Percentiles rank a stretch among this genome's conserved stretches.
These are phyloP conservation scores for Diaperis boleti DNA, from an alignment of 2,888 invertebrate genomes.

Conservation along the genomic window DNA sequence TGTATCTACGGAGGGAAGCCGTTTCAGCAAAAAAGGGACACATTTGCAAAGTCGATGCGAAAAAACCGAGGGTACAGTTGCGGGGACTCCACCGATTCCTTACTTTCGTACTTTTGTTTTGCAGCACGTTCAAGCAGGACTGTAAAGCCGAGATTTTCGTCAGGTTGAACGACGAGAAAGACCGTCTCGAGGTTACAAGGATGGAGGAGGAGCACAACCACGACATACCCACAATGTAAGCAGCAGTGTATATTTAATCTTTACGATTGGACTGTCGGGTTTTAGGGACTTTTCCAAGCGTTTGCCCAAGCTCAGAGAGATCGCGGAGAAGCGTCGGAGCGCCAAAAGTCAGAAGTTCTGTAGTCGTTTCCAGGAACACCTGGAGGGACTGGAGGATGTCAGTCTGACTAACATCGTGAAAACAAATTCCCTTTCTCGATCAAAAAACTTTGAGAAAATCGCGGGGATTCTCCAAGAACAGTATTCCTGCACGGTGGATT, in stretches of 20 bases:
- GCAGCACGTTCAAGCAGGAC: slow-evolving; percentile 8
- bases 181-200: neutral
- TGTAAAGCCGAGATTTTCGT: slow-evolving; percentile 12
- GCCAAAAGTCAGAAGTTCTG: neutral
- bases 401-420: neutral
- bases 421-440: neutral
- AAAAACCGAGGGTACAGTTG: slow-evolving; percentile 6
- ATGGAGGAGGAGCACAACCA: slow-evolving; percentile 7
- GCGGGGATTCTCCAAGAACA: neutral
- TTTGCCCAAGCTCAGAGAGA: neutral
- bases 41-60: neutral
- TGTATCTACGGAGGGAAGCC: slow-evolving; percentile 5
- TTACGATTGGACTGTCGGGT: neutral
- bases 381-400: neutral
- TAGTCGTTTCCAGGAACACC: neutral
- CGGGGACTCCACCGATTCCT: too few species aligned
- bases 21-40: neutral
- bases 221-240: neutral
- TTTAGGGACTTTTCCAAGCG: neutral
- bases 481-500: neutral
- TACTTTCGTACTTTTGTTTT: neutral
- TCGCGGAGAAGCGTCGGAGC: neutral
- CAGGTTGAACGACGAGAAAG: neutral
- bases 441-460: neutral
- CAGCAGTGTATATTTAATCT: neutral